Evolutionary conservation across 2,113 vertebrate species (phyloP).

Genomic region (Dipodomys stephensi): DNA sequence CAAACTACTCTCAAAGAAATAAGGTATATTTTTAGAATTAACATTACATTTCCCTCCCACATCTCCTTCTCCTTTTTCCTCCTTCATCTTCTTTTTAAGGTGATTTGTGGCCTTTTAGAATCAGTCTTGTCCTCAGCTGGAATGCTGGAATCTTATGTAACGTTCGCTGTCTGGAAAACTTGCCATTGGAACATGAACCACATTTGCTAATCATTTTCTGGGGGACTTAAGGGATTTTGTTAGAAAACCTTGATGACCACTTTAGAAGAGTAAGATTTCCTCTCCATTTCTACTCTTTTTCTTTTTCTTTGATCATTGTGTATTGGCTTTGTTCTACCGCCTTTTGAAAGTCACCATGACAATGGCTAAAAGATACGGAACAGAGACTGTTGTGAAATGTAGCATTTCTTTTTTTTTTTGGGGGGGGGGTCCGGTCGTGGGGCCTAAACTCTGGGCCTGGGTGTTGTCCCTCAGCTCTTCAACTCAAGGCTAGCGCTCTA

Average conservation of each 20-base stretch:
- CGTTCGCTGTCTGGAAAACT: not conserved
- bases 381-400: slow-evolving; percentile 1
- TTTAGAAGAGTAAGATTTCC: not conserved
- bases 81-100: not conserved
- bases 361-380: not conserved
- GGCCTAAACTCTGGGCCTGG: too few relatives aligned
- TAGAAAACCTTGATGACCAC: not conserved
- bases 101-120: not conserved
- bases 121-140: not conserved
- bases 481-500: too few relatives aligned
- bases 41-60: not conserved
- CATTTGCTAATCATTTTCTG: not conserved
- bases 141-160: not conserved
- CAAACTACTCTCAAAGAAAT: slow-evolving; percentile 18
- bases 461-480: too few relatives aligned
- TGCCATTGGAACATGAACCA: not conserved
- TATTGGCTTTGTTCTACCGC: slow-evolving; percentile 25
- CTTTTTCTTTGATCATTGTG: not conserved
- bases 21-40: slow-evolving; percentile 68
- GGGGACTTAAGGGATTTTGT: not conserved
- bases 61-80: not conserved
- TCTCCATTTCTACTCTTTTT: not conserved
- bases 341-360: slow-evolving; percentile 31
- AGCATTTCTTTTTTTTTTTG: not conserved
- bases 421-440: too few relatives aligned